These are phyloP conservation scores for Dasypogon diadema DNA, from an alignment of 2,888 invertebrate species.

Conservation along the genomic window DNA sequence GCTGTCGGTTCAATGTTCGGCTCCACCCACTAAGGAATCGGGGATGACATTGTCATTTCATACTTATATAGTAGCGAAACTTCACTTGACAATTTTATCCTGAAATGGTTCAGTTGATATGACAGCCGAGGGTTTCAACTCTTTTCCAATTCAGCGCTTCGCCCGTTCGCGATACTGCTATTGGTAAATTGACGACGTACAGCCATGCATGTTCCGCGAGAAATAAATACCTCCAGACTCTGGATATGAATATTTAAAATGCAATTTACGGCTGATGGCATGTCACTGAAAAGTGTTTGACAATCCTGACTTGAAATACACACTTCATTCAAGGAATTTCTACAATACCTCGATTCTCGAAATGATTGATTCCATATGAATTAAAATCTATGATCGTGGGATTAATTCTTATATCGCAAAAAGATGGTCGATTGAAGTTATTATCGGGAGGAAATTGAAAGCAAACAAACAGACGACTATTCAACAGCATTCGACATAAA, in stretches of 20 bases:
- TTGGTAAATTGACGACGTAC: conserved; percentile 26
- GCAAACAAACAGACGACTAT: not conserved
- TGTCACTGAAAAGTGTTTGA: conserved; percentile 37
- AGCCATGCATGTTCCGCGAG: not conserved
- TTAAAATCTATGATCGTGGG: not conserved
- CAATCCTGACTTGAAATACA: not conserved
- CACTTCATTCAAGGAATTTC: not conserved
- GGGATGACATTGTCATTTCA: conserved; percentile 34
- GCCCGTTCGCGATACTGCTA: conserved; percentile 6
- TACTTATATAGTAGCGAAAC: conserved; percentile 20
- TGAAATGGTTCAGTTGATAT: conserved; percentile 31
- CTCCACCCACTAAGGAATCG: not conserved
- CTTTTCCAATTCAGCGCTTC: conserved; percentile 38
- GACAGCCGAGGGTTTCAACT: conserved; percentile 43
- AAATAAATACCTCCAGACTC: conserved; percentile 47
- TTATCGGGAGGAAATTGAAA: not conserved
- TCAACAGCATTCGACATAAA: no score
- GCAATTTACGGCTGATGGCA: conserved; percentile 49
- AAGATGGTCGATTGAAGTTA: not conserved
- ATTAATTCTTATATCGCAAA: not conserved
- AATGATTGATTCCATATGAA: conserved; percentile 9
- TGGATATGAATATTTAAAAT: conserved; percentile 53
- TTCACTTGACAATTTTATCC: conserved; percentile 51
- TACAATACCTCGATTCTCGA: not conserved
- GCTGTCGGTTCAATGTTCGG: not conserved